These are phyloP conservation scores for Zootoca vivipara DNA, from an alignment of 2,113 vertebrate species.

Conservation along the genomic window DNA sequence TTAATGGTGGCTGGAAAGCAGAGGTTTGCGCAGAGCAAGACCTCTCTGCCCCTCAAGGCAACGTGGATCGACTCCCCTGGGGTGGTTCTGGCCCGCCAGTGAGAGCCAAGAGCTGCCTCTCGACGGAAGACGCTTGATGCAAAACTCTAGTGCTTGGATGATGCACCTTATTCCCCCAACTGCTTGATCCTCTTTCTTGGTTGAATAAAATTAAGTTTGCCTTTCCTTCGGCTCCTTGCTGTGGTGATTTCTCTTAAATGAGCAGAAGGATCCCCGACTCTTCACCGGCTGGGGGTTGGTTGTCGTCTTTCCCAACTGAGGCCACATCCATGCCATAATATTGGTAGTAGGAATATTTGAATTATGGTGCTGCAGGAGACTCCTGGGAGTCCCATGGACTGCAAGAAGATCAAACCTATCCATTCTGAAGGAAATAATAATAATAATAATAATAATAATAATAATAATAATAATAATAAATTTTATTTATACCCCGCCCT, in stretches of 20 bases:
- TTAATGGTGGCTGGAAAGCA: neutral
- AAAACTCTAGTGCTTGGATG: neutral
- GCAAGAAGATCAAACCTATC: too few species aligned
- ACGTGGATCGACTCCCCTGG: neutral
- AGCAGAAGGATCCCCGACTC: neutral
- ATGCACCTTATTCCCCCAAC: neutral
- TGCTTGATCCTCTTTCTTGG: neutral
- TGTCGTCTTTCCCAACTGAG: neutral
- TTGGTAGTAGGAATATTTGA: too few species aligned
- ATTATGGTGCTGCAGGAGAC: too few species aligned
- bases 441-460: too few species aligned
- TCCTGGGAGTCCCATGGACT: too few species aligned
- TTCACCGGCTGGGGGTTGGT: neutral
- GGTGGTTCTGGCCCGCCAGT: neutral
- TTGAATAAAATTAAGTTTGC: slow-evolving; percentile 25
- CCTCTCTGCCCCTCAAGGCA: neutral
- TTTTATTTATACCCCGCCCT: too few species aligned
- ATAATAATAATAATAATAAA: too few species aligned
- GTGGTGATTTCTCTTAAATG: neutral
- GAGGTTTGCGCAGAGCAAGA: too few species aligned
- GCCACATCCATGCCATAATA: too few species aligned
- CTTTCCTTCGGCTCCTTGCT: neutral
- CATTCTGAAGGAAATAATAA: too few species aligned
- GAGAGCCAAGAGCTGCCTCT: neutral
- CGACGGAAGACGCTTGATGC: neutral